These are phyloP conservation scores for Phoxinus phoxinus DNA, from an alignment of 2,113 vertebrate species.

Conservation along the genomic window DNA sequence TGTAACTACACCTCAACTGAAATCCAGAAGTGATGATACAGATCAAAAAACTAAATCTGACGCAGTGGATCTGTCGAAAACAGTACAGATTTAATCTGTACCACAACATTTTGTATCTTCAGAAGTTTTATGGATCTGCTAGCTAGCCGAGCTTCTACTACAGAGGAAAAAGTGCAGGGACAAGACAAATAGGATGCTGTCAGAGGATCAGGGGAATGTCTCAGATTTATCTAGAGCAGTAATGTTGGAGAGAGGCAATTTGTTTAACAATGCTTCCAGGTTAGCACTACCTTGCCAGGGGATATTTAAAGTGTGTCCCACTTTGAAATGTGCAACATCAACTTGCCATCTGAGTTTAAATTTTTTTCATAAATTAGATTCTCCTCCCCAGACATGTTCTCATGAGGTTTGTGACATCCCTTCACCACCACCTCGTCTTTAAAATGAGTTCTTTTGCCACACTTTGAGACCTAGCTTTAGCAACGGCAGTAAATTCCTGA, in stretches of 20 bases:
- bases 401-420: slow-evolving; percentile 56
- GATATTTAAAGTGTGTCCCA: slow-evolving; percentile 59
- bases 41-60: slow-evolving; percentile 34
- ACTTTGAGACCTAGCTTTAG: slow-evolving; percentile 38
- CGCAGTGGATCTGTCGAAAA: background rate
- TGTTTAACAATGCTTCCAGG: slow-evolving; percentile 70
- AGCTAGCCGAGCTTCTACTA: slow-evolving; percentile 6
- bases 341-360: slow-evolving; percentile 25
- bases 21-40: slow-evolving; percentile 32
- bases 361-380: slow-evolving; percentile 59
- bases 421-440: slow-evolving; percentile 55
- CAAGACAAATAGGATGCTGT: slow-evolving; percentile 54
- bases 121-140: background rate
- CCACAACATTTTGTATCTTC: slow-evolving; percentile 31
- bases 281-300: slow-evolving; percentile 58
- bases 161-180: slow-evolving; percentile 13
- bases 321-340: slow-evolving; percentile 59
- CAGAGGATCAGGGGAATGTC: slow-evolving; percentile 61
- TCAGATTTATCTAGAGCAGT: slow-evolving; percentile 58
- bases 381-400: slow-evolving; percentile 43
- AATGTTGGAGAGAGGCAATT: slow-evolving; percentile 59
- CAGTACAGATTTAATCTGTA: slow-evolving; percentile 18
- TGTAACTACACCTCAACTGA: background rate
- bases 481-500: slow-evolving; percentile 57
- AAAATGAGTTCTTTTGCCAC: slow-evolving; percentile 67